Evolutionary conservation across 1,140 invertebrate genomes (phyloP).

Genomic region (Acromyrmex heyeri): DNA sequence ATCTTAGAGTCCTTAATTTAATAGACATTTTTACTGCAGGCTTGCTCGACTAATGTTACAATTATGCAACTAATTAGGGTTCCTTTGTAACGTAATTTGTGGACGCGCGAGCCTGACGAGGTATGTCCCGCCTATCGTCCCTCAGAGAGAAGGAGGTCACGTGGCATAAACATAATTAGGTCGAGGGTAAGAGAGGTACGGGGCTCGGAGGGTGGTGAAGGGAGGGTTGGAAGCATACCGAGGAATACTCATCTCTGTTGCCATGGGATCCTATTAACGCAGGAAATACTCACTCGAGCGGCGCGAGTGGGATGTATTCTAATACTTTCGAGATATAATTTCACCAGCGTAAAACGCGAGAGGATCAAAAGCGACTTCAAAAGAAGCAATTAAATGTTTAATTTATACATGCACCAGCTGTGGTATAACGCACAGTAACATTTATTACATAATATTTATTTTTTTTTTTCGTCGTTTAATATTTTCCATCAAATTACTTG

Average conservation of each 20-base stretch:
- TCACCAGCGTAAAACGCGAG: conserved; percentile 46
- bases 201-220: conserved; percentile 30
- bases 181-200: conserved; percentile 49
- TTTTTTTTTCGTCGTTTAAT: background rate
- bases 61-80: conserved; percentile 68
- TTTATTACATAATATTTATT: conserved; percentile 15
- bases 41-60: conserved; percentile 62
- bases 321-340: conserved; percentile 63
- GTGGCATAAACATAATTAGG: conserved; percentile 74
- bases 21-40: conserved; percentile 61
- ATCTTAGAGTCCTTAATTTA: conserved; percentile 62
- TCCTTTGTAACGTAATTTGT: conserved; percentile 65
- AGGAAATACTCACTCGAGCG: conserved; percentile 59
- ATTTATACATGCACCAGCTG: conserved; percentile 28
- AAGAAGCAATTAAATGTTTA: conserved; percentile 45
- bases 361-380: conserved; percentile 56
- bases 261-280: conserved; percentile 64
- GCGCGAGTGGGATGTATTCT: conserved; percentile 59
- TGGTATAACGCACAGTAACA: background rate
- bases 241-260: conserved; percentile 63
- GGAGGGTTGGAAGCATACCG: conserved; percentile 28
- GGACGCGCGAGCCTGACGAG: conserved; percentile 54
- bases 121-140: conserved; percentile 64
- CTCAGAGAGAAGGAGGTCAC: conserved; percentile 63
- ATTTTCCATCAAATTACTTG: conserved; percentile 12